Conservation (phyloP, 2,888 invertebrate genomes). For the Deilephila elpenor region DNA sequence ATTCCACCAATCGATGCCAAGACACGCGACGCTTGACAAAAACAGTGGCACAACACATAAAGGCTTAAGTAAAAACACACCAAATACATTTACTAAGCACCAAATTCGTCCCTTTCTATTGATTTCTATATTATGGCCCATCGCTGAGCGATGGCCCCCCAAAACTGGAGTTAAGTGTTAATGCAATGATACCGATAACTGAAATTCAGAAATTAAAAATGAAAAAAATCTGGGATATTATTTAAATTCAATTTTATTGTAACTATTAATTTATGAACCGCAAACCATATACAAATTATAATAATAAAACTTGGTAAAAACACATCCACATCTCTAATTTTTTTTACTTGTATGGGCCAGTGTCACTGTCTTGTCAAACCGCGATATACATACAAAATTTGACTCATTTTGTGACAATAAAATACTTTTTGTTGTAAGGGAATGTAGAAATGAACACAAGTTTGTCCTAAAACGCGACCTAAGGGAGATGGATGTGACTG, state of each 20-base stretch:
- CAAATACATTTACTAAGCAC: not conserved
- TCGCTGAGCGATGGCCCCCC: too few relatives aligned
- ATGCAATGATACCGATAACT: not conserved
- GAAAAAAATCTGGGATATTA: not conserved
- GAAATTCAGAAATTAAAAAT: not conserved
- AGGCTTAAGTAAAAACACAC: not conserved
- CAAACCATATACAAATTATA: too few relatives aligned
- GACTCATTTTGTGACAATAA: conserved; percentile 29
- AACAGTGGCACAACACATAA: conserved; percentile 12
- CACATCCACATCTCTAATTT: too few relatives aligned
- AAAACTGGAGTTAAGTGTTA: not conserved
- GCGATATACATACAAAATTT: conserved; percentile 8
- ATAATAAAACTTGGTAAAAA: too few relatives aligned
- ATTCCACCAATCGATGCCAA: not conserved
- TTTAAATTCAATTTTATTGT: not conserved
- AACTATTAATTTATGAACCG: not conserved
- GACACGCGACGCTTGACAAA: not conserved
- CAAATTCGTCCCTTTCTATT: not conserved
- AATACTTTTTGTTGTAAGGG: conserved; percentile 23
- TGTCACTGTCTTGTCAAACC: conserved; percentile 3
- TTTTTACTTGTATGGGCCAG: not conserved
- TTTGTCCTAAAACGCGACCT: conserved; percentile 14
- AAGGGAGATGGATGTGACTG: conserved; percentile 11
- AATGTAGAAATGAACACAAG: conserved; percentile 26
- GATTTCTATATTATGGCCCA: not conserved